These are phyloP conservation scores for Hemichromis elongatus DNA, from an alignment of 2,113 vertebrate species.

Conservation along the genomic window DNA sequence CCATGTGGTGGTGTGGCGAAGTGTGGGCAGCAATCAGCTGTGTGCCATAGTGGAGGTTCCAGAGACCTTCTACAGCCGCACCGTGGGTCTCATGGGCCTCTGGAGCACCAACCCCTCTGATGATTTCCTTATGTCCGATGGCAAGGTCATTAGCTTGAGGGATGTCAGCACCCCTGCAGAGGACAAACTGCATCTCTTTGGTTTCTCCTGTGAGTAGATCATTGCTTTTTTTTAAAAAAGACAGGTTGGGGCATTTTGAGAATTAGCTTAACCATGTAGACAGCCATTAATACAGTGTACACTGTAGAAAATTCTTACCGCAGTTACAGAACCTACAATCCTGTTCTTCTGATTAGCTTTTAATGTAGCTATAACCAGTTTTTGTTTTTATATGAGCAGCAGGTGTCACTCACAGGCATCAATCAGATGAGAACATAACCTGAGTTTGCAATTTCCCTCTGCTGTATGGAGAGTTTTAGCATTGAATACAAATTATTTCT, in stretches of 20 bases:
- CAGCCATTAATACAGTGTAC: no score
- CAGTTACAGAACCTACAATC: no score
- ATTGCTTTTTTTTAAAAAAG: neutral
- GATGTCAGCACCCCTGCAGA: conserved; percentile 57
- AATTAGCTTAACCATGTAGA: neutral
- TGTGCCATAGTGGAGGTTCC: conserved; percentile 68
- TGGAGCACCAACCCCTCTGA: conserved; percentile 72
- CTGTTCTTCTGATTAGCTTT: no score
- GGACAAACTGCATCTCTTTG: conserved; percentile 66
- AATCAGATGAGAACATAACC: no score
- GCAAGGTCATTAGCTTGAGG: conserved; percentile 35
- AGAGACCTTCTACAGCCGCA: conserved; percentile 74
- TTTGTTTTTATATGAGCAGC: no score
- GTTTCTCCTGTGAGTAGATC: conserved; percentile 75
- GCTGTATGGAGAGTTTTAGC: no score
- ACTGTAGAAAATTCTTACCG: no score
- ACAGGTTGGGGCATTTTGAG: neutral
- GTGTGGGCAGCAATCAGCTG: conserved; percentile 39
- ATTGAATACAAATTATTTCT: neutral
- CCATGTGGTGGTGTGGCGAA: conserved; percentile 64
- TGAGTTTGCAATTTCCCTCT: no score
- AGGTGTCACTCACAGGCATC: no score
- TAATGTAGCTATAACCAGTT: no score
- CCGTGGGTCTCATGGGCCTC: conserved; percentile 76
- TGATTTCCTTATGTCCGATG: conserved; percentile 76